Evolutionary conservation across 2,888 invertebrate species (phyloP).

Genomic region (Smittia sp.): DNA sequence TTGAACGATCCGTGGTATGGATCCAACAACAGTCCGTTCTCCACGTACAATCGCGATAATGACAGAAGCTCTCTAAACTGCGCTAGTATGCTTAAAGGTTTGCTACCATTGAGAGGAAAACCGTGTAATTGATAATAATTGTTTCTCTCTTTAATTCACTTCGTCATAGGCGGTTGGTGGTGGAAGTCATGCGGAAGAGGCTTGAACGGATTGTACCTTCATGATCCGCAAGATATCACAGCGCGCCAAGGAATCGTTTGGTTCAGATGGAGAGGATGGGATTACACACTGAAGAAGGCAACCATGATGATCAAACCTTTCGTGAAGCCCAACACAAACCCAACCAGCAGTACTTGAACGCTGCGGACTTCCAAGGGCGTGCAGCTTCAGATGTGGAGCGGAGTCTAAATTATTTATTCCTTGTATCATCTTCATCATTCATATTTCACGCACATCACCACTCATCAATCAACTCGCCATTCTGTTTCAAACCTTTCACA

Average conservation of each 20-base stretch:
- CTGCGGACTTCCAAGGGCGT: not conserved
- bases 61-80: conserved; percentile 87
- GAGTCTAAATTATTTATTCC: conserved; percentile 33
- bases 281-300: conserved; percentile 84
- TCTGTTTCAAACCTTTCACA: not conserved
- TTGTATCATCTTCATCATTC: conserved; percentile 6
- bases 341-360: conserved; percentile 15
- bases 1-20: conserved; percentile 93
- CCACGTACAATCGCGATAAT: conserved; percentile 89
- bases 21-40: conserved; percentile 89
- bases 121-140: not conserved
- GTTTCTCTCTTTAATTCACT: not conserved
- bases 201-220: conserved; percentile 82
- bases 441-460: conserved; percentile 22
- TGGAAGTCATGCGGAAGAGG: conserved; percentile 92
- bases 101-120: not conserved
- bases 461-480: not conserved
- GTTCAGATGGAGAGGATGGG: conserved; percentile 96
- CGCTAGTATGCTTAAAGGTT: conserved; percentile 75
- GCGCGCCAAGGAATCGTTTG: conserved; percentile 91
- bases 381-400: not conserved
- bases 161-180: conserved; percentile 79
- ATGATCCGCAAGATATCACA: conserved; percentile 85
- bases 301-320: conserved; percentile 87
- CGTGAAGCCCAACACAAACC: conserved; percentile 27